Evolutionary conservation across 1,140 invertebrate genomes (phyloP).

Genomic region (Chrysoperla carnea): DNA sequence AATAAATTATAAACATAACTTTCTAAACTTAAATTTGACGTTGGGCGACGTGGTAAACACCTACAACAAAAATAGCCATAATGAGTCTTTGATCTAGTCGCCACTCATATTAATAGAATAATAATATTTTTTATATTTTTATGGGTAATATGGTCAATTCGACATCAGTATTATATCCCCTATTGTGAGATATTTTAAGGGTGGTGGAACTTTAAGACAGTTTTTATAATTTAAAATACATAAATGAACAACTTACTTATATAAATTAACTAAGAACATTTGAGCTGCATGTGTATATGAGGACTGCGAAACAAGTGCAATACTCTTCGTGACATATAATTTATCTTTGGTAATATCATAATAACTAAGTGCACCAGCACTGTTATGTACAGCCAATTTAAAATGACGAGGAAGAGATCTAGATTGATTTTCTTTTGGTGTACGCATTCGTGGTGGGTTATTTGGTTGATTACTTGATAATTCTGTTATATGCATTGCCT

Average conservation of each 20-base stretch:
- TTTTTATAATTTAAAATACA: too few relatives aligned
- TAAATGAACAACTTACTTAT: slow-evolving; percentile 47
- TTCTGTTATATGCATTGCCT: slow-evolving; percentile 84
- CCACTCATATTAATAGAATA: too few relatives aligned
- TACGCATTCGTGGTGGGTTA: slow-evolving; percentile 28
- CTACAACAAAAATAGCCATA: slow-evolving; percentile 32
- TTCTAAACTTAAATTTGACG: slow-evolving; percentile 62
- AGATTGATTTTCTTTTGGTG: slow-evolving; percentile 36
- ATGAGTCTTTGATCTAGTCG: too few relatives aligned
- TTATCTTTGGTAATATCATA: slow-evolving; percentile 89
- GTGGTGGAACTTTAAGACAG: too few relatives aligned
- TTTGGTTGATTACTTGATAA: slow-evolving; percentile 60
- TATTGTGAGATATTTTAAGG: too few relatives aligned
- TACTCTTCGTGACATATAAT: slow-evolving; percentile 88
- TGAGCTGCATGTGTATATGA: slow-evolving; percentile 75
- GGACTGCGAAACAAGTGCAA: slow-evolving; percentile 77
- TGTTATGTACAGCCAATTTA: slow-evolving; percentile 60
- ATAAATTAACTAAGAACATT: slow-evolving; percentile 72
- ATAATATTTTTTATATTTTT: too few relatives aligned
- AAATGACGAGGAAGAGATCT: slow-evolving; percentile 74
- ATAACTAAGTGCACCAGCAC: slow-evolving; percentile 57
- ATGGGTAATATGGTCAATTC: too few relatives aligned
- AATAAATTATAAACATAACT: slow-evolving; percentile 90
- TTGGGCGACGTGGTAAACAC: slow-evolving; percentile 53
- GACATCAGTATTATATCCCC: too few relatives aligned